Evolutionary conservation across 2,888 invertebrate species (phyloP).

Genomic region (Dasysyrphus tricinctus): DNA sequence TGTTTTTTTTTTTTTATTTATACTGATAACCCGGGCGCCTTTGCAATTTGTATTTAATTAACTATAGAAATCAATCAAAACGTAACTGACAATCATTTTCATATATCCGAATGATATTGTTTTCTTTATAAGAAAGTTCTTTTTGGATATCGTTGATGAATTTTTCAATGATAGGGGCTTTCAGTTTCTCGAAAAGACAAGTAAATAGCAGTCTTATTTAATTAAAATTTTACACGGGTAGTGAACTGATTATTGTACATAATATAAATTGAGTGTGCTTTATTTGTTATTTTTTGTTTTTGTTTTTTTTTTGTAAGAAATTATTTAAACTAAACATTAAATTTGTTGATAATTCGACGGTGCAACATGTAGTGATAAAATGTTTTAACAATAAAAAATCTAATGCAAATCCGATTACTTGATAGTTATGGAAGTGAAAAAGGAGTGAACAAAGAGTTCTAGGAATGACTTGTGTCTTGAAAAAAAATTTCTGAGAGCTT

Average conservation of each 20-base stretch:
- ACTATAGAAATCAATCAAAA: conserved; percentile 62
- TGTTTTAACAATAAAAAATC: no score
- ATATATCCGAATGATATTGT: conserved; percentile 41
- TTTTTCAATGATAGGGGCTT: neutral
- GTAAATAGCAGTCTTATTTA: neutral
- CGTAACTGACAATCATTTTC: conserved; percentile 56
- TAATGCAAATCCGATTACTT: no score
- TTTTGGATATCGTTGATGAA: neutral
- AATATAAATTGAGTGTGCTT: no score
- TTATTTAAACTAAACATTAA: no score
- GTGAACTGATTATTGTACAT: neutral
- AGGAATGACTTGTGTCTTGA: no score
- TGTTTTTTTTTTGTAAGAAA: no score
- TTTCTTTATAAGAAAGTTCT: neutral
- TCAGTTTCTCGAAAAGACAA: neutral
- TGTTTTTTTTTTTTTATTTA: conserved; percentile 10
- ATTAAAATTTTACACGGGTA: neutral
- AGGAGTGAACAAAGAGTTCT: no score
- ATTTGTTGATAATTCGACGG: no score
- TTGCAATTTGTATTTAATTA: conserved; percentile 44
- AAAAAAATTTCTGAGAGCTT: no score
- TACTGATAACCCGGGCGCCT: conserved; percentile 39
- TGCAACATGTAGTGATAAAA: no score
- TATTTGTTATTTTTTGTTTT: no score
- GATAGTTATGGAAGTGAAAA: no score